Evolutionary conservation across 2,888 invertebrate genomes (phyloP), one percentile per base, ranked within the genome.

Genomic region (Papilio protenor): DNA sequence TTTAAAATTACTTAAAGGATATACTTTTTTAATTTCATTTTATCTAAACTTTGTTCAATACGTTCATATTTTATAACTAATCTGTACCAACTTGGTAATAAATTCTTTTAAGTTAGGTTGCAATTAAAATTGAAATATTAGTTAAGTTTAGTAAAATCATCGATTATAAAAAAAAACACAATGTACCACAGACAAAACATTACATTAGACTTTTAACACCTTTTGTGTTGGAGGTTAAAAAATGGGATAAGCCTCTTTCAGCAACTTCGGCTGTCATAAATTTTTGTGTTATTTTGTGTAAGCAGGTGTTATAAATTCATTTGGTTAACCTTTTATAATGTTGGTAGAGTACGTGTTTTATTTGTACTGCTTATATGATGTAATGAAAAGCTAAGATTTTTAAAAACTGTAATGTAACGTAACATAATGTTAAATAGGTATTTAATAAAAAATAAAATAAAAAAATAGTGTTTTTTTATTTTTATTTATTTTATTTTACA

Each of bases 121-220:
- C 2, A 27, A 84, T 81, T 81, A 79, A 82, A 83, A 82, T 84
- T 85, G 87, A 27, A 27, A 2, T 27, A 2, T 27, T 27, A 27
- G 27, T 27, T 27, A 27, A 27, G 33, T 33, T 33, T 2, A 33
- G 33, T 33, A 33, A 33, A 40, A 3, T 5, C 8, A 40, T 40
- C 40, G 40, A 40, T 40, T 8, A 8, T 8, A 40, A 40, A 40
- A 40, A 16, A 16, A 49, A 49, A 49, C 49, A 16, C 49, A 61
- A 27, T 27, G 27, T 33, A 33, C 27, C 27, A 16, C 61, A n/a
- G 40, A 57, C 16, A 73, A n/a, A 73, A 57, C 27, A 57, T 27
- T n/a, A 40, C 14, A 45, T 40, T 40, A 21, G 11, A 10, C 3
- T 23, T 61, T 61, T 27, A 27, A 61, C 23, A 61, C 61, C 61